Percentiles rank a stretch among this genome's conserved stretches.
Conservation (phyloP, 2,888 invertebrate species). For the Dioctria rufipes region DNA sequence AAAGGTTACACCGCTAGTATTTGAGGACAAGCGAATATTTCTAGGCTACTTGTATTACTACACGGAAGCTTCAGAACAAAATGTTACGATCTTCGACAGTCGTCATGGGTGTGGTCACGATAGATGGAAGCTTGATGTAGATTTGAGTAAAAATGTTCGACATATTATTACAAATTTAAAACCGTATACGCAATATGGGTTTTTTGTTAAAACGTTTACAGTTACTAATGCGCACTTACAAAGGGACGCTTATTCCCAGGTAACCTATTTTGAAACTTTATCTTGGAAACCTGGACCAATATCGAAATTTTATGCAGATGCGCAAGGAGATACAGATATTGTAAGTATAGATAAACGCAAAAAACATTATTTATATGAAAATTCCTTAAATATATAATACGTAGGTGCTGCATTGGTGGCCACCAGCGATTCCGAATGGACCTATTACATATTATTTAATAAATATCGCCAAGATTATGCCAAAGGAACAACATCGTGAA, state of each 20-base stretch:
- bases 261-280: conserved; percentile 84
- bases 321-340: conserved; percentile 64
- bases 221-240: conserved; percentile 78
- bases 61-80: conserved; percentile 81
- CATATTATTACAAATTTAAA: conserved; percentile 80
- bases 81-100: conserved; percentile 89
- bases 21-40: conserved; percentile 81
- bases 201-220: conserved; percentile 93
- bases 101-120: conserved; percentile 92
- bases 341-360: conserved; percentile 61
- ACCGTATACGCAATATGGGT: conserved; percentile 93
- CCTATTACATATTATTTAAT: conserved; percentile 64
- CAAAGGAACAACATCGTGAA: not conserved
- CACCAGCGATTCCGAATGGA: conserved; percentile 66
- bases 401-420: conserved; percentile 68
- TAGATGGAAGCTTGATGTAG: conserved; percentile 79
- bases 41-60: conserved; percentile 93
- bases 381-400: not conserved
- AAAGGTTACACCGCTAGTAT: conserved; percentile 75
- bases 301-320: conserved; percentile 64
- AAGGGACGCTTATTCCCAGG: conserved; percentile 85
- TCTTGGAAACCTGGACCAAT: conserved; percentile 72
- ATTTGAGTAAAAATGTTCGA: conserved; percentile 69
- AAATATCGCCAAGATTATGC: not conserved
- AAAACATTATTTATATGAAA: not conserved